Conservation (phyloP, 1,140 invertebrate genomes). For the Ditylenchus dipsaci region DNA sequence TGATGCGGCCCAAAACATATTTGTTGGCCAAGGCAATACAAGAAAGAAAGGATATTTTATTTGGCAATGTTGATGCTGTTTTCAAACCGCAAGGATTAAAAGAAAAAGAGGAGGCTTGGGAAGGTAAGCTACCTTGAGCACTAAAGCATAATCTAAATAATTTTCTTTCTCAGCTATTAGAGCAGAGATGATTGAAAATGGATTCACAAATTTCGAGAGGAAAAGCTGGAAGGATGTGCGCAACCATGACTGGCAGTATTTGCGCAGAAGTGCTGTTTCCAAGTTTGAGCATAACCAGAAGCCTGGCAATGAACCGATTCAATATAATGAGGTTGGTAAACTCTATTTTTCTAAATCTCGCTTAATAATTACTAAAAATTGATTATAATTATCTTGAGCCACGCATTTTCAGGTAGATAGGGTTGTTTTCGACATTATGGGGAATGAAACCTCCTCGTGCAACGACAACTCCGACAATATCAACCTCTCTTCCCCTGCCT, state of each 20-base stretch:
- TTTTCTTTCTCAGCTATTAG: background rate
- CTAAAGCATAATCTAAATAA: too few species aligned
- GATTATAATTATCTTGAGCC: too few species aligned
- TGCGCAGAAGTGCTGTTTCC: conserved; percentile 15
- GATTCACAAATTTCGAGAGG: conserved; percentile 15
- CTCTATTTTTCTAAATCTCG: background rate
- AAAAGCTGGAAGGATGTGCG: conserved; percentile 21
- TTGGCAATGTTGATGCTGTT: conserved; percentile 12
- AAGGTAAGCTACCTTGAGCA: background rate
- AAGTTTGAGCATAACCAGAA: conserved; percentile 25
- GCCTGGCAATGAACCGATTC: conserved; percentile 7
- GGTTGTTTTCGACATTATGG: conserved; percentile 25
- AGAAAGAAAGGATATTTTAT: conserved; percentile 21
- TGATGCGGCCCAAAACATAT: conserved; percentile 20
- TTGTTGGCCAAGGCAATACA: conserved; percentile 19
- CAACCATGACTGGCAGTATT: conserved; percentile 27
- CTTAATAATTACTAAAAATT: too few species aligned
- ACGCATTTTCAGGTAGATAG: conserved; percentile 12
- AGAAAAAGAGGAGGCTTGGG: conserved; percentile 27
- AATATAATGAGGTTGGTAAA: conserved; percentile 11
- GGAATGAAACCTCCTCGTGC: background rate
- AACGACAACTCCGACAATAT: background rate
- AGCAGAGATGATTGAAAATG: conserved; percentile 19
- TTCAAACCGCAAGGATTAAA: conserved; percentile 18
- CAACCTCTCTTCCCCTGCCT: background rate